phyloP scores from a whole-genome alignment of 2,113 vertebrate species.

The Psittacus erithacus region DNA sequence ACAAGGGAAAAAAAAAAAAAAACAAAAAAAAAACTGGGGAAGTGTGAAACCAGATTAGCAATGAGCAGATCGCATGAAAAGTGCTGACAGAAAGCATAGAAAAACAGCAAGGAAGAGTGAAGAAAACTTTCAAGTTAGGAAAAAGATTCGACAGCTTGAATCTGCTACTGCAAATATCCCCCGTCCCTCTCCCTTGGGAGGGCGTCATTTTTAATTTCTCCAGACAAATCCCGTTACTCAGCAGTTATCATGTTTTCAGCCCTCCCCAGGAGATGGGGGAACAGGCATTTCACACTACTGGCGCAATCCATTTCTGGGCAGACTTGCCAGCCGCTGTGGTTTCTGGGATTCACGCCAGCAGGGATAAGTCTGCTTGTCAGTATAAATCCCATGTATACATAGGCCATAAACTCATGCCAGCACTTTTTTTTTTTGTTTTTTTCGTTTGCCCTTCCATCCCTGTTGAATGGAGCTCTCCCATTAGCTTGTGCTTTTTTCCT shows the following conservation, averaged over 20 bases:
- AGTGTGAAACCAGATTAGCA: not conserved
- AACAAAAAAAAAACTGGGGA: not conserved
- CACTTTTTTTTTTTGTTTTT: not conserved
- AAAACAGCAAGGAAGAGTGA: not conserved
- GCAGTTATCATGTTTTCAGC: slow-evolving; percentile 50
- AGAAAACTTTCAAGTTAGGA: slow-evolving; percentile 13
- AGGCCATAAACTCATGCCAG: slow-evolving; percentile 19
- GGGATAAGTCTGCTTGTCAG: slow-evolving; percentile 52
- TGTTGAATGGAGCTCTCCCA: not conserved
- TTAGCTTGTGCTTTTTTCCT: not conserved
- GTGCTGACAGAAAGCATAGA: not conserved
- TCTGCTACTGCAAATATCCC: not conserved
- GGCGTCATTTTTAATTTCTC: not conserved
- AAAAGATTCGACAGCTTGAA: not conserved
- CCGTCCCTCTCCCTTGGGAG: not conserved
- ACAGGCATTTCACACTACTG: slow-evolving; percentile 36
- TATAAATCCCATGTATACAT: slow-evolving; percentile 49
- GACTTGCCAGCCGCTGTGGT: slow-evolving; percentile 46
- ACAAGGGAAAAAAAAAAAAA: not conserved
- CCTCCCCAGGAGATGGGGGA: slow-evolving; percentile 16
- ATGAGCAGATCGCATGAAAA: not conserved
- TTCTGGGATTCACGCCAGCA: slow-evolving; percentile 47
- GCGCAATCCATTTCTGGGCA: slow-evolving; percentile 47
- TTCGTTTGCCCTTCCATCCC: not conserved
- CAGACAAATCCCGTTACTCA: slow-evolving; percentile 54